phyloP scores from a whole-genome alignment of 2,113 vertebrate species.

The Otolemur garnettii region DNA sequence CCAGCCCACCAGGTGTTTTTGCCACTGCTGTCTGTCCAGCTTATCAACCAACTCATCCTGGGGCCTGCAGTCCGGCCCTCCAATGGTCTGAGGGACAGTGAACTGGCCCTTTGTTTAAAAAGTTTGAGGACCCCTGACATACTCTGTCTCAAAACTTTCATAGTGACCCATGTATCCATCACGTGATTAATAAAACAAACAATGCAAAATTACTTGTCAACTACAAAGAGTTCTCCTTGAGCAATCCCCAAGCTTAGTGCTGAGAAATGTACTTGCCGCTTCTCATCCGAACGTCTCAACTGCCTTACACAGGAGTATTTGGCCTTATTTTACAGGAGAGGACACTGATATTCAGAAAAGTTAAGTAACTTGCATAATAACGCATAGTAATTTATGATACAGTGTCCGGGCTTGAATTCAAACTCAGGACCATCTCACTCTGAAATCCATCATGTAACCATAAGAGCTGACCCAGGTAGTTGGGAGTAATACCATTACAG shows the following conservation, averaged over 20 bases:
- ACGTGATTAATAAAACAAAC: neutral
- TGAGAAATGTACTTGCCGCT: neutral
- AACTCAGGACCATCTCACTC: neutral
- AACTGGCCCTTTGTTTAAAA: too few relatives aligned
- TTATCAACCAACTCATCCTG: too few relatives aligned
- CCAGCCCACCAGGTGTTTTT: too few relatives aligned
- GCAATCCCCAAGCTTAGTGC: neutral
- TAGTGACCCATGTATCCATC: neutral
- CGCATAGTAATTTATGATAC: neutral
- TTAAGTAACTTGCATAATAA: neutral
- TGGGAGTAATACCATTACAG: neutral
- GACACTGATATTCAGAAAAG: neutral
- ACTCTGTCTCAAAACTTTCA: too few relatives aligned
- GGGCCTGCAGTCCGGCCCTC: too few relatives aligned
- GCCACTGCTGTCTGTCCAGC: too few relatives aligned
- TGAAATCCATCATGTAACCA: neutral
- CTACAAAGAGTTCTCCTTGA: neutral
- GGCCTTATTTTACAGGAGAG: neutral
- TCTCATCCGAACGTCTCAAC: neutral
- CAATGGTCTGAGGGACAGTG: too few relatives aligned
- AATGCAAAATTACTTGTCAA: neutral
- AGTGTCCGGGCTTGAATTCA: neutral
- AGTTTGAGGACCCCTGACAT: too few relatives aligned
- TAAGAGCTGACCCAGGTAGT: neutral
- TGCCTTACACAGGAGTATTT: neutral